Percentiles rank a stretch among this genome's conserved stretches.
phyloP scores from a whole-genome alignment of 2,113 vertebrate genomes.

The Tragulus kanchil region DNA sequence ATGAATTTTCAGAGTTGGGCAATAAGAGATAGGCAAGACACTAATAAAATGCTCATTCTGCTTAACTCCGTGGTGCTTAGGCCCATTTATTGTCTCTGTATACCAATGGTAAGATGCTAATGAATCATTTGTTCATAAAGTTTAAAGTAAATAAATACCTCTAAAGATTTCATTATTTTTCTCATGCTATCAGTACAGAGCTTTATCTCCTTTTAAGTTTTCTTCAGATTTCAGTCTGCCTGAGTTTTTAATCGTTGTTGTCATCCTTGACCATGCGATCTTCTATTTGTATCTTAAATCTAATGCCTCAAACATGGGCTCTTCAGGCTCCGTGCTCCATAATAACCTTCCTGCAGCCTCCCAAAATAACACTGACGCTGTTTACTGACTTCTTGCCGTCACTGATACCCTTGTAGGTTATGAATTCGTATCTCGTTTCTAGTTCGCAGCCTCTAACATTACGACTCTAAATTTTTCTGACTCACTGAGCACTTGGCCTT shows the following conservation, averaged over 20 bases:
- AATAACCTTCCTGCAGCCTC: constrained; percentile 9
- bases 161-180: background rate
- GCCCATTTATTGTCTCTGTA: background rate
- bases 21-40: background rate
- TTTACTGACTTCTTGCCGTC: constrained; percentile 45
- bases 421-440: constrained; percentile 72
- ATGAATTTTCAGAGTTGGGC: constrained; percentile 40
- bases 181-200: background rate
- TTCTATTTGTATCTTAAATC: constrained; percentile 58
- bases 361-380: constrained; percentile 63
- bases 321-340: background rate
- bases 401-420: constrained; percentile 52
- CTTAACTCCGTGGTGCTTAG: background rate
- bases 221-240: constrained; percentile 2
- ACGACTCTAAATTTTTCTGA: constrained; percentile 66
- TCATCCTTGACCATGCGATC: background rate
- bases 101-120: background rate
- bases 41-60: constrained; percentile 33
- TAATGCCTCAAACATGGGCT: background rate
- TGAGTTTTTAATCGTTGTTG: constrained; percentile 5
- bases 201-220: constrained; percentile 20
- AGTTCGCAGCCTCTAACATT: constrained; percentile 62
- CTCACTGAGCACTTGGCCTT: constrained; percentile 64
- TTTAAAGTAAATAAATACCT: constrained; percentile 29
- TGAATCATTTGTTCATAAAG: background rate